Conservation (phyloP, 2,888 invertebrate genomes). For the Aricia artaxerxes region DNA sequence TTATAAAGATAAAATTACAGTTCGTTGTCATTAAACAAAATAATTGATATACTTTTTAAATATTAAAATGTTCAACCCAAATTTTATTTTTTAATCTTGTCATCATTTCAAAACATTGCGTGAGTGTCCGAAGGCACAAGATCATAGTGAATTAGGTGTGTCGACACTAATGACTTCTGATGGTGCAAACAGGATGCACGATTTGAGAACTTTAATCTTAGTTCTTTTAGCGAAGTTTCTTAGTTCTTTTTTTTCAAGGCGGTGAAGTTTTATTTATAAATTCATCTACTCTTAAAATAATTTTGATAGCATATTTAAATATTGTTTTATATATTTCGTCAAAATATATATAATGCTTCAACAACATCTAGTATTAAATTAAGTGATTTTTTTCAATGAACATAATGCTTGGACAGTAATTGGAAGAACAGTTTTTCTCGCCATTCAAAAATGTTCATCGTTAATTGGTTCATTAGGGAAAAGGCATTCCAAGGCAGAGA, state of each 20-base stretch:
- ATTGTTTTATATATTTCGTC: too few species aligned
- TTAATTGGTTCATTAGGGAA: conserved; percentile 41
- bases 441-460: conserved; percentile 32
- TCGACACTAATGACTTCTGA: conserved; percentile 8
- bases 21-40: not conserved
- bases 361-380: not conserved
- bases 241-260: too few species aligned
- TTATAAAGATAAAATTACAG: not conserved
- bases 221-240: not conserved
- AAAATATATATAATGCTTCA: too few species aligned
- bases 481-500: conserved; percentile 36
- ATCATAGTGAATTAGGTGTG: conserved; percentile 13
- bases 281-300: not conserved
- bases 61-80: too few species aligned
- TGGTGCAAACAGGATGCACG: conserved; percentile 12
- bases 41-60: not conserved
- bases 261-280: not conserved
- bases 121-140: not conserved
- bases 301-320: too few species aligned
- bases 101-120: not conserved
- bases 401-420: not conserved
- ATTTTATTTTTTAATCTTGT: not conserved
- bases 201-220: not conserved
- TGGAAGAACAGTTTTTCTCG: conserved; percentile 13
- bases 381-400: not conserved